These are phyloP conservation scores for Aphrophora alni DNA, from an alignment of 2,888 invertebrate species.

Conservation along the genomic window DNA sequence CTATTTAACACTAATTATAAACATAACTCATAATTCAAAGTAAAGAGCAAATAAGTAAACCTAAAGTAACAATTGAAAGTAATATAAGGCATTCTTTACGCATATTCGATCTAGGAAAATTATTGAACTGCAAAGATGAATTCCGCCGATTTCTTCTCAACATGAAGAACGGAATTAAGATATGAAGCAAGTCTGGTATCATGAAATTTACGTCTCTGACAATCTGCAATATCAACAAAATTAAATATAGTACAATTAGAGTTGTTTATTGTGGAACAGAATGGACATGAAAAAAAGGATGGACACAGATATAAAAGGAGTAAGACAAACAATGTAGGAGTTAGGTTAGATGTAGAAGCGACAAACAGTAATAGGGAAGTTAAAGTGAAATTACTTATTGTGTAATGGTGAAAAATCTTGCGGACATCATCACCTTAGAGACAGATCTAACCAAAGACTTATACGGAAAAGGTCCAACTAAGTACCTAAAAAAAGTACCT, in stretches of 20 bases:
- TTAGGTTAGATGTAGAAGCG: no score
- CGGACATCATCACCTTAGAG: no score
- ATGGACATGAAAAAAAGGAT: no score
- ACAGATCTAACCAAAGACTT: no score
- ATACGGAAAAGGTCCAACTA: no score
- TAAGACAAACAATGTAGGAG: neutral
- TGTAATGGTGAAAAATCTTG: no score
- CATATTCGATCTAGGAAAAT: neutral
- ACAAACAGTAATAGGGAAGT: no score
- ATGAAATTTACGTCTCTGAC: constrained; percentile 71
- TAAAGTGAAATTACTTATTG: no score
- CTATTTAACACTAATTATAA: neutral
- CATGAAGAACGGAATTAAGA: constrained; percentile 65
- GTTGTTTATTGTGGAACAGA: no score
- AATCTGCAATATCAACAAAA: constrained; percentile 53
- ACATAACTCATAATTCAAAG: neutral
- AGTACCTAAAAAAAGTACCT: no score
- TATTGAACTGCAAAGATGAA: neutral
- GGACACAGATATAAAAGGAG: neutral
- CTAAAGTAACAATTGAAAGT: constrained; percentile 2
- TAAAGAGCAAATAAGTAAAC: neutral
- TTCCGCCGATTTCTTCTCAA: constrained; percentile 52
- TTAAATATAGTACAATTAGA: neutral
- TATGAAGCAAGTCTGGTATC: constrained; percentile 69
- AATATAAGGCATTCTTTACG: constrained; percentile 20